A percentile compares a stretch with the other conserved stretches of the same genome.
phyloP scores from a whole-genome alignment of 2,113 vertebrate genomes.

The Scolopax mira region DNA sequence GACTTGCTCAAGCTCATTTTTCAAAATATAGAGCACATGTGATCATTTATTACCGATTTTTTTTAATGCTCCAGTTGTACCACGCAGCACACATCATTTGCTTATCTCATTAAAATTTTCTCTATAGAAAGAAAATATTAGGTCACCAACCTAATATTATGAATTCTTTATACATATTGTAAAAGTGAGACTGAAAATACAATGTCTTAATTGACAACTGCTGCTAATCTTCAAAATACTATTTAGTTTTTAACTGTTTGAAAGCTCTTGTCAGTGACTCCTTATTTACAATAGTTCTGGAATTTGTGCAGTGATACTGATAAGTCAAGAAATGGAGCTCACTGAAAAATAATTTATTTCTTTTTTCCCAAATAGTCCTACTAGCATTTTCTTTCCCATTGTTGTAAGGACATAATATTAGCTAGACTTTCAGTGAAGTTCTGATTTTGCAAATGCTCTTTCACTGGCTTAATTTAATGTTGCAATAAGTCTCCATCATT shows the following conservation, averaged over 20 bases:
- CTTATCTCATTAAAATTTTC: conserved; percentile 47
- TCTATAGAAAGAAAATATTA: neutral
- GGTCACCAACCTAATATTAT: neutral
- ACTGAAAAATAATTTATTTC: neutral
- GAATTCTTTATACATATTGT: neutral
- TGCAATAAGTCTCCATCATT: neutral
- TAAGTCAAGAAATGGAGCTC: neutral
- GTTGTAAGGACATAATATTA: neutral
- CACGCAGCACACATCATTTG: conserved; percentile 31
- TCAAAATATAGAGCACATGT: conserved; percentile 37
- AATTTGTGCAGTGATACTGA: neutral
- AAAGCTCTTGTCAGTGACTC: neutral
- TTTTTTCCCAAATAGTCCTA: neutral
- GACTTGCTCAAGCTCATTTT: conserved; percentile 47
- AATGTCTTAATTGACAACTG: neutral
- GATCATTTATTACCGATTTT: conserved; percentile 44
- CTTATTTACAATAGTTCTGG: neutral
- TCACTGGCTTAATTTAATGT: neutral
- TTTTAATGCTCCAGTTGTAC: conserved; percentile 10
- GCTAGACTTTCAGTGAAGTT: neutral
- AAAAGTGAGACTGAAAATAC: neutral
- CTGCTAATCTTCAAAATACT: neutral
- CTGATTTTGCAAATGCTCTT: neutral
- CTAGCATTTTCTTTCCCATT: neutral
- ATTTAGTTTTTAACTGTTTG: neutral